Conservation (phyloP, 2,113 vertebrate genomes). For the Coregonus clupeaformis region DNA sequence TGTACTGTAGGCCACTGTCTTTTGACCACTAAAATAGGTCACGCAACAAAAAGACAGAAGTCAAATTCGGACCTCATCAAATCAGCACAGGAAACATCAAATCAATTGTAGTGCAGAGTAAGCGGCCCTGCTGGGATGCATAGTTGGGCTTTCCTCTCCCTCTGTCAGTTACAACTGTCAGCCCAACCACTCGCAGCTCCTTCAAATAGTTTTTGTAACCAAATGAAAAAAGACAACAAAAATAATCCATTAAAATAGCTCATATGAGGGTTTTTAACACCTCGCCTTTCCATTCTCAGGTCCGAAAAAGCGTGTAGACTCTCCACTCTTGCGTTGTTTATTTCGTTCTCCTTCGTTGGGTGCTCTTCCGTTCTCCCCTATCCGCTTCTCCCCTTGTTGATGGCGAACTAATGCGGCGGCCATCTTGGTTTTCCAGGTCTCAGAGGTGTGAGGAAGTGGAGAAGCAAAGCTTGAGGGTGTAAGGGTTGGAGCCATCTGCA, state of each 20-base stretch:
- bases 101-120: not conserved
- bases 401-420: not conserved
- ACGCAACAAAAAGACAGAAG: not conserved
- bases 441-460: slow-evolving; percentile 96
- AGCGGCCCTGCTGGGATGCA: not conserved
- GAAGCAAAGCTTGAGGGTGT: slow-evolving; percentile 97
- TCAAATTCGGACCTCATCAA: not conserved
- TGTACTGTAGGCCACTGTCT: not conserved
- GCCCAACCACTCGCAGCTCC: not conserved
- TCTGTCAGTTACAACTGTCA: not conserved
- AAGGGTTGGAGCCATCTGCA: slow-evolving; percentile 96
- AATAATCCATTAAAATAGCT: not conserved
- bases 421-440: slow-evolving; percentile 29
- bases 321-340: no score
- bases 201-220: not conserved
- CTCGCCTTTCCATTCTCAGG: not conserved
- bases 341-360: no score
- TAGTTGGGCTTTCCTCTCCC: not conserved
- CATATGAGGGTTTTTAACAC: not conserved
- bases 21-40: not conserved
- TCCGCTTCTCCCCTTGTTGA: not conserved
- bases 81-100: no score
- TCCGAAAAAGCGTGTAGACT: not conserved
- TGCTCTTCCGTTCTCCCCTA: no score
- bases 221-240: not conserved